Conservation (phyloP, 2,113 vertebrate genomes). For the Coturnix japonica region DNA sequence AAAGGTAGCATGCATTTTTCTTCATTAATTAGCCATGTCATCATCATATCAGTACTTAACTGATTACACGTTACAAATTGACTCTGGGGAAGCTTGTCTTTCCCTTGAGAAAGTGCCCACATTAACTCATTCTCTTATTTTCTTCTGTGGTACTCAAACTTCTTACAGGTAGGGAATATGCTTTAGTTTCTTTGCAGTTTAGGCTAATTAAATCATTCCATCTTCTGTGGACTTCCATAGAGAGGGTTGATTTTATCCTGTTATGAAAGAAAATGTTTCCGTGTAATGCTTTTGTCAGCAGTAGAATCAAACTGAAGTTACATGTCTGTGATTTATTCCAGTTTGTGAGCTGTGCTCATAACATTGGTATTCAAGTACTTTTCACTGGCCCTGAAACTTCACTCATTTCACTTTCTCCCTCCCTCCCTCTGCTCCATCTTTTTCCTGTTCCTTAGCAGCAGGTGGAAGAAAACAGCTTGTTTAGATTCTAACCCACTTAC, state of each 20-base stretch:
- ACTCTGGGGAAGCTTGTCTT: neutral
- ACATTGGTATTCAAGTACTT: neutral
- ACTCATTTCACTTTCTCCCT: neutral
- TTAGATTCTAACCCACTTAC: neutral
- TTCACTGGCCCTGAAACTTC: neutral
- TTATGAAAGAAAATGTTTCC: neutral
- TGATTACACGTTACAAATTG: slow-evolving; percentile 22
- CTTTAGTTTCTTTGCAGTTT: slow-evolving; percentile 26
- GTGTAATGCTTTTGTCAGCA: slow-evolving; percentile 1
- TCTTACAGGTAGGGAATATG: neutral
- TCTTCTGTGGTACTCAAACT: neutral
- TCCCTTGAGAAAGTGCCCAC: neutral
- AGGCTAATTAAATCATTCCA: slow-evolving; percentile 17
- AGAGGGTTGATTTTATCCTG: neutral
- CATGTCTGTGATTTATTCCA: neutral
- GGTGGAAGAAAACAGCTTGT: neutral
- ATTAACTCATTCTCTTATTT: slow-evolving; percentile 30
- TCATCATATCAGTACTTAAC: neutral
- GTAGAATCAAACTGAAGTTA: neutral
- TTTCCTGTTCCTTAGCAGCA: neutral
- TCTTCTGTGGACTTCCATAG: neutral
- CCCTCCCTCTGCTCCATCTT: neutral
- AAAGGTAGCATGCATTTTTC: slow-evolving; percentile 3
- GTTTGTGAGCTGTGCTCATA: neutral
- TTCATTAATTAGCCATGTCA: slow-evolving; percentile 33